Conservation (phyloP, 2,113 vertebrate species). For the Ageneiosus marmoratus region DNA sequence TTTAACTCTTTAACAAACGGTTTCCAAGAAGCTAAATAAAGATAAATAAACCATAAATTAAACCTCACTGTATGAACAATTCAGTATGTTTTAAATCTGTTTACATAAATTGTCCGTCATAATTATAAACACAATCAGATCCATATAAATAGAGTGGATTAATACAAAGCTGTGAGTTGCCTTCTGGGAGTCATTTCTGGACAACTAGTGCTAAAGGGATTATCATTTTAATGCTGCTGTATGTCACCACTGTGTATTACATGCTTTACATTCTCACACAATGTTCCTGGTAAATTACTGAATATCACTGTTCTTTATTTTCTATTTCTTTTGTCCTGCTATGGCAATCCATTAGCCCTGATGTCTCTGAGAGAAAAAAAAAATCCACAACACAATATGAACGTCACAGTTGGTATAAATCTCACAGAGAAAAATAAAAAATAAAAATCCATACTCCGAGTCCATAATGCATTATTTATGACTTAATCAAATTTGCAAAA, state of each 20-base stretch:
- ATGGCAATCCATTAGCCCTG: constrained; percentile 43
- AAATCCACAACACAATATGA: constrained; percentile 22
- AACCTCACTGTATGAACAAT: background rate
- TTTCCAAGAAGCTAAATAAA: background rate
- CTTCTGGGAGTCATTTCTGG: background rate
- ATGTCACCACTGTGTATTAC: background rate
- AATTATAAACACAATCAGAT: no score
- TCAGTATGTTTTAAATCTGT: background rate
- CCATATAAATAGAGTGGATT: no score
- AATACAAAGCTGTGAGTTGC: background rate
- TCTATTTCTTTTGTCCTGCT: no score
- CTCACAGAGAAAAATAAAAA: constrained; percentile 12
- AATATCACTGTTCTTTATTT: constrained; percentile 21
- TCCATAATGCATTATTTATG: constrained; percentile 56
- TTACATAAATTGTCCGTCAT: no score
- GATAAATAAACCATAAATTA: background rate
- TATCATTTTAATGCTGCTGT: background rate
- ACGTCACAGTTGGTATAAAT: constrained; percentile 44
- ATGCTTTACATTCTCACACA: background rate
- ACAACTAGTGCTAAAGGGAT: background rate
- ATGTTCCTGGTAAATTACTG: background rate
- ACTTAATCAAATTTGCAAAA: constrained; percentile 51
- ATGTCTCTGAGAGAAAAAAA: constrained; percentile 34
- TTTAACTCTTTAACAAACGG: background rate
- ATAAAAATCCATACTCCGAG: constrained; percentile 53